Base-by-base conservation (phyloP, 2,113 vertebrate genomes). In the Sceloporus tristichus region DNA sequence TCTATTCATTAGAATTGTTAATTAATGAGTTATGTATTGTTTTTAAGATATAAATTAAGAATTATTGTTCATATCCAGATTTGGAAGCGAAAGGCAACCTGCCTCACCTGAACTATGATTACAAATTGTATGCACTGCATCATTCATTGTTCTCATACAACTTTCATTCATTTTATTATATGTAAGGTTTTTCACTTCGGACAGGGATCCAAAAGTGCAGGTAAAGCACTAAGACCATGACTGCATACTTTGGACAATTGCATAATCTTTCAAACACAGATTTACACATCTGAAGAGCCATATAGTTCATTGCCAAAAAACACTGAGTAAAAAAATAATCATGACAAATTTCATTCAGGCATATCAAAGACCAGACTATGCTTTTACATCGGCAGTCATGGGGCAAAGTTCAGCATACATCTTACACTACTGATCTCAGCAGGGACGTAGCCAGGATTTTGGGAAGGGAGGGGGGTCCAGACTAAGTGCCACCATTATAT, bases 401-500 rank as follows among this genome's bases (percentile, higher is more conserved):
- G 56, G 23, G n/a, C 70, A 87, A 74, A 87, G 56, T 87, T 81
- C 68, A 81, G 74, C 34, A 62, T 74, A 62, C 70, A 56, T 54
- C 25, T 81, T 62, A 62, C 56, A 59, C 23, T 66, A 42, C 11
- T 77, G 56, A 77, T 59, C 14, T 62, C 2, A 75, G 18, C 7
- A 62, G 34, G 34, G 34, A 34, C 34, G 34, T 34, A 34, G 34
- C 34, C 34, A 34, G 34, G 34, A 34, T 34, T 34, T 34, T 34
- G 34, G 34, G 34, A 34, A 34, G 34, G 34, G 34, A 1, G 34
- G 34, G 34, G 34, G 34, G 34, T 34, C 34, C 34, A 34, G 34
- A 34, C 34, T 34, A 34, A 34, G 34, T 34, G 34, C 34, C 34
- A 34, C 34, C 34, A 34, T 34, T 34, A 34, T 34, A 34, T 34